Conservation (phyloP, 2,113 vertebrate species). For the Eretmochelys imbricata region DNA sequence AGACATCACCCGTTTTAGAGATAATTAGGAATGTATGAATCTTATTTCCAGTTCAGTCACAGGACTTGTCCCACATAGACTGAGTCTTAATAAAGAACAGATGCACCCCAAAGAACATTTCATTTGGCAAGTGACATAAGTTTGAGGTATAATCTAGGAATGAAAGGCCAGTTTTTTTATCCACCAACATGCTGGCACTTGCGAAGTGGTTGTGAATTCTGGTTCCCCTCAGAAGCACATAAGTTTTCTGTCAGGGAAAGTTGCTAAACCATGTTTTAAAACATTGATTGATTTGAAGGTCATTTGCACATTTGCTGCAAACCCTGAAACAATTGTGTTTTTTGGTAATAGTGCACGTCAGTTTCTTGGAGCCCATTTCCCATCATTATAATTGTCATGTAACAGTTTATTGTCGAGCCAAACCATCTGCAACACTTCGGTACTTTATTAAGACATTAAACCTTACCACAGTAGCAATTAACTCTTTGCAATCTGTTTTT, state of each 20-base stretch:
- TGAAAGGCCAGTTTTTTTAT: background rate
- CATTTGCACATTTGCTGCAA: background rate
- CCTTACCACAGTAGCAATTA: background rate
- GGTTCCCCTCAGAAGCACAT: background rate
- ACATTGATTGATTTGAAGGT: background rate
- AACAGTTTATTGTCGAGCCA: background rate
- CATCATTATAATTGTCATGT: background rate
- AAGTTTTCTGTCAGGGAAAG: background rate
- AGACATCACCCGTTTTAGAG: background rate
- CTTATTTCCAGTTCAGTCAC: background rate
- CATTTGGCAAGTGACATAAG: background rate
- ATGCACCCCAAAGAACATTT: background rate
- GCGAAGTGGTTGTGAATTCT: background rate
- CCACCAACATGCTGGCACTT: rapidly evolving
- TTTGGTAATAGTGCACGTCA: background rate
- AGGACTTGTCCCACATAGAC: rapidly evolving
- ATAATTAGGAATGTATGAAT: background rate
- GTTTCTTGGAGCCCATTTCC: background rate
- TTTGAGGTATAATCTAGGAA: background rate
- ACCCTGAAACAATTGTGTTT: background rate
- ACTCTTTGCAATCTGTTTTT: background rate
- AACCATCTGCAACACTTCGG: background rate
- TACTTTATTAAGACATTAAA: background rate
- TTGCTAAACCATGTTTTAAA: background rate
- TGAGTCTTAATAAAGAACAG: background rate